These are phyloP conservation scores for Euborellia annulipes DNA, from an alignment of 1,140 invertebrate species.

Conservation along the genomic window DNA sequence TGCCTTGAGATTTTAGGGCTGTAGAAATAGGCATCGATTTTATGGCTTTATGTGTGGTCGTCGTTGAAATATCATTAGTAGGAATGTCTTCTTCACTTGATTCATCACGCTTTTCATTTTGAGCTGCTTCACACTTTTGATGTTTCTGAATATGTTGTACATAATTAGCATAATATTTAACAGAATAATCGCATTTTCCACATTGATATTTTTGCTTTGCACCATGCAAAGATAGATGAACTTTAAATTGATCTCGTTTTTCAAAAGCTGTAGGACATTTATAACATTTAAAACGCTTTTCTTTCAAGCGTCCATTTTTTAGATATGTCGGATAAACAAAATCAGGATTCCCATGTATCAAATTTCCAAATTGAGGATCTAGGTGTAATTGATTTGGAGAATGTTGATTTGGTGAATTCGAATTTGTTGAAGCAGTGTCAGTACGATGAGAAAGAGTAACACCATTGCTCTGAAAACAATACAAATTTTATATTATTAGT, in stretches of 20 bases:
- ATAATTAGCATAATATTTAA: conserved; percentile 70
- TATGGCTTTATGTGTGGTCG: not conserved
- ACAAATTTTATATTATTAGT: too few relatives aligned
- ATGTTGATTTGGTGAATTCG: too few relatives aligned
- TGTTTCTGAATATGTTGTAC: conserved; percentile 65
- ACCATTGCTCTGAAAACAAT: conserved; percentile 28
- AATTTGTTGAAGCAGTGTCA: conserved; percentile 33
- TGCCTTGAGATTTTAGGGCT: not conserved
- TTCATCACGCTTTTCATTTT: conserved; percentile 29
- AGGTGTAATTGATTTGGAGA: conserved; percentile 9
- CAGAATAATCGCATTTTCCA: conserved; percentile 74
- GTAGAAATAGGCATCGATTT: conserved; percentile 1
- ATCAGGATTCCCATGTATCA: conserved; percentile 55
- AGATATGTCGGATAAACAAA: conserved; percentile 59
- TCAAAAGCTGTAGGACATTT: conserved; percentile 81
- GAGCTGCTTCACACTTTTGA: conserved; percentile 47
- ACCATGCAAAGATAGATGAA: conserved; percentile 68
- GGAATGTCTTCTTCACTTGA: conserved; percentile 18
- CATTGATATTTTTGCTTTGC: conserved; percentile 70
- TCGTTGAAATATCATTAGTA: not conserved
- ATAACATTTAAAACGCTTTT: conserved; percentile 65
- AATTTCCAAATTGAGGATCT: conserved; percentile 46
- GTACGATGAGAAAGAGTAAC: conserved; percentile 44
- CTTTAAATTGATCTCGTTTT: conserved; percentile 68
- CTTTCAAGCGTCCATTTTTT: conserved; percentile 54